phyloP scores from a whole-genome alignment of 2,888 invertebrate genomes.

The Mythimna vitellina region DNA sequence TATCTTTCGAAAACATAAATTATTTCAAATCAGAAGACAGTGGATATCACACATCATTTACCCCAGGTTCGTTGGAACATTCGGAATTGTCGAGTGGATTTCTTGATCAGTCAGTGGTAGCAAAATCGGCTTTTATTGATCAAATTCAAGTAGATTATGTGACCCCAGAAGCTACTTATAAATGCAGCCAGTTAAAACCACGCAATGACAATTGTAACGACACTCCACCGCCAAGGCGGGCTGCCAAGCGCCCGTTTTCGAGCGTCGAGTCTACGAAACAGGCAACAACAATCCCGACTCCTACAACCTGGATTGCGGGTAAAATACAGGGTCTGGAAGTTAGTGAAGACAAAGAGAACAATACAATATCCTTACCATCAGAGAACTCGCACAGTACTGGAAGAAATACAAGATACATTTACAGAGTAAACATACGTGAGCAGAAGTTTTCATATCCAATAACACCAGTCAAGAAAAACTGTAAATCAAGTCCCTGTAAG shows the following conservation, averaged over 20 bases:
- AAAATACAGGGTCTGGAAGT: constrained; percentile 83
- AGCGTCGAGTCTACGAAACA: constrained; percentile 70
- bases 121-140: constrained; percentile 71
- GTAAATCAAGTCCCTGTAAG: constrained; percentile 78
- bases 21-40: constrained; percentile 85
- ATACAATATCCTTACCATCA: constrained; percentile 60
- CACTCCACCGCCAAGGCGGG: constrained; percentile 78
- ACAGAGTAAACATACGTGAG: constrained; percentile 63
- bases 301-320: constrained; percentile 84
- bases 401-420: constrained; percentile 60
- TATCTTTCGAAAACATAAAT: constrained; percentile 74
- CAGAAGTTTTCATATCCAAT: constrained; percentile 78
- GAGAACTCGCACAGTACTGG: constrained; percentile 57
- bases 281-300: constrained; percentile 76
- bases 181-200: constrained; percentile 62
- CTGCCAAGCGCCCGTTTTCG: constrained; percentile 79
- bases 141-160: constrained; percentile 73
- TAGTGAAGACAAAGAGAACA: constrained; percentile 77
- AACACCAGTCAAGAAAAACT: constrained; percentile 84
- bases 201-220: constrained; percentile 65
- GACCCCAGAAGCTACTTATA: constrained; percentile 63
- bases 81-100: constrained; percentile 79
- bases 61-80: constrained; percentile 82
- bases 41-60: constrained; percentile 86
- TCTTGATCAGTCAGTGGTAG: constrained; percentile 71